phyloP scores from a whole-genome alignment of 2,888 invertebrate genomes.

The Idaea dimidiata region DNA sequence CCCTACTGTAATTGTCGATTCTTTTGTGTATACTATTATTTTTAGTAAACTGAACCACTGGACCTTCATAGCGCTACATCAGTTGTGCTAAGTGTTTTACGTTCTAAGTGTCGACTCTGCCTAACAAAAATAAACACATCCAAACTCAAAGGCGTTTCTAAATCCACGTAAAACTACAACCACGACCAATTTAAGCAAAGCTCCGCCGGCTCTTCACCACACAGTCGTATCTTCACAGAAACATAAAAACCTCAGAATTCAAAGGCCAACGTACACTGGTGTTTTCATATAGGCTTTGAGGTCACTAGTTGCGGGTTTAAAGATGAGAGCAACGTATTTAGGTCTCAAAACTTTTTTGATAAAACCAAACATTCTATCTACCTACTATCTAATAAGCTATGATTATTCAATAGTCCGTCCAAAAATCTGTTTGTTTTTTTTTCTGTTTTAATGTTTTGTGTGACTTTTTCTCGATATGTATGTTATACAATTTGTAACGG shows the following conservation, averaged over 20 bases:
- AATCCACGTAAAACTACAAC: conserved; percentile 28
- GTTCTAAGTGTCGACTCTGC: conserved; percentile 3
- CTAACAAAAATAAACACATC: conserved; percentile 7
- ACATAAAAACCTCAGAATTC: conserved; percentile 19
- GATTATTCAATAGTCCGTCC: background rate
- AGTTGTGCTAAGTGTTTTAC: background rate
- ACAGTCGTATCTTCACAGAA: conserved; percentile 19
- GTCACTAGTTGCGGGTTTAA: conserved; percentile 50
- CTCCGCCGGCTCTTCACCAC: conserved; percentile 29
- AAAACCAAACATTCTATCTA: background rate
- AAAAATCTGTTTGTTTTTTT: background rate
- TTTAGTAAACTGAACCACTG: no score
- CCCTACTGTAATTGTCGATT: no score
- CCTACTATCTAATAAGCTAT: background rate
- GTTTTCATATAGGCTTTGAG: conserved; percentile 48
- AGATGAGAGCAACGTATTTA: background rate
- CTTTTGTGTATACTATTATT: no score
- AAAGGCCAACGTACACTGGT: conserved; percentile 37
- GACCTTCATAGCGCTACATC: no score
- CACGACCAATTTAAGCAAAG: conserved; percentile 38
- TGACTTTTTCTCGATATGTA: no score
- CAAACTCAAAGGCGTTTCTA: conserved; percentile 13
- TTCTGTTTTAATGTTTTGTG: background rate
- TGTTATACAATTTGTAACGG: no score
- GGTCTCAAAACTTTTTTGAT: background rate